Evolutionary conservation across 1,140 invertebrate species (phyloP).

Genomic region (Limonius californicus): DNA sequence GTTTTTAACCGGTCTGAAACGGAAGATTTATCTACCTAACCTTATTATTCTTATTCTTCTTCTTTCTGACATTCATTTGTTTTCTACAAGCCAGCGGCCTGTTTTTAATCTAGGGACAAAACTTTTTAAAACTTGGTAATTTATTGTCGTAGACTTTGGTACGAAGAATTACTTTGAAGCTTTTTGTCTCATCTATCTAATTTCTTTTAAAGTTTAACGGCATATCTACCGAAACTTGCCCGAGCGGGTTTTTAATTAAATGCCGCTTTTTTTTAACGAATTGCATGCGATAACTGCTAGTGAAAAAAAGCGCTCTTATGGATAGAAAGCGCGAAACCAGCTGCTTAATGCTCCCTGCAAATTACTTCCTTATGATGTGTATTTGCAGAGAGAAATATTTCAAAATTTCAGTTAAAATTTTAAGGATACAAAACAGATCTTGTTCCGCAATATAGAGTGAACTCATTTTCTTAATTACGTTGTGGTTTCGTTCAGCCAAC

Average conservation of each 20-base stretch:
- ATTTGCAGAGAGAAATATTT: not conserved
- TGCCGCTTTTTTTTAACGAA: not conserved
- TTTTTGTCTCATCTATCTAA: constrained; percentile 1
- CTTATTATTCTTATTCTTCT: constrained; percentile 44
- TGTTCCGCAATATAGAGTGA: not conserved
- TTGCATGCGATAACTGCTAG: too few relatives aligned
- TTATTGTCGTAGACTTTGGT: constrained; percentile 29
- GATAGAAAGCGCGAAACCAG: too few relatives aligned
- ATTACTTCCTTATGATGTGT: too few relatives aligned
- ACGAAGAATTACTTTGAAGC: not conserved
- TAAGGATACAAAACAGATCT: not conserved
- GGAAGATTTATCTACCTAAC: constrained; percentile 43
- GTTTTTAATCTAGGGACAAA: constrained; percentile 43
- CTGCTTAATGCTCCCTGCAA: too few relatives aligned
- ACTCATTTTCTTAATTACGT: not conserved
- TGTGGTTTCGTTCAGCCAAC: not conserved
- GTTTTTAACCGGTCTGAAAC: not conserved
- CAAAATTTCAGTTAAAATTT: not conserved
- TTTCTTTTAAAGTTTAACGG: not conserved
- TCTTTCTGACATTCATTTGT: constrained; percentile 43
- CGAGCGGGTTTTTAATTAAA: not conserved
- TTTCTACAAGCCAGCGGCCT: constrained; percentile 44
- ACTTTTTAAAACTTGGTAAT: constrained; percentile 42
- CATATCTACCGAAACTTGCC: not conserved
- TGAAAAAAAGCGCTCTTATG: too few relatives aligned